Evolutionary conservation across 2,888 invertebrate genomes (phyloP).

Genomic region (Lithosia quadra): DNA sequence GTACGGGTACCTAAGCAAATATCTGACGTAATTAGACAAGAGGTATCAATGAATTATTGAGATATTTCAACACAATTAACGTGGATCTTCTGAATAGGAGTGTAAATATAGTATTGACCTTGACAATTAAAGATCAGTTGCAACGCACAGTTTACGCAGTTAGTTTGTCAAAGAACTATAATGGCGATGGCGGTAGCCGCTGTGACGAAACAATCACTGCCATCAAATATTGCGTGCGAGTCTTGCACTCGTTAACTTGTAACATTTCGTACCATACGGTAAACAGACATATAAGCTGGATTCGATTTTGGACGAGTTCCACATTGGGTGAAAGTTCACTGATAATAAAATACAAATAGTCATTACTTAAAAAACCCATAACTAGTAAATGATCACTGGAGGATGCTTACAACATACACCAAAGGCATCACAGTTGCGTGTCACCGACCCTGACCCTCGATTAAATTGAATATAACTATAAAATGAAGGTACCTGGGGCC

Average conservation of each 20-base stretch:
- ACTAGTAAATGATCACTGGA: too few relatives aligned
- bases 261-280: not conserved
- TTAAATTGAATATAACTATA: not conserved
- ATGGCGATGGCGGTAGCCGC: slow-evolving; percentile 14
- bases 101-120: slow-evolving; percentile 55
- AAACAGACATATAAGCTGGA: too few relatives aligned
- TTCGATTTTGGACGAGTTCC: too few relatives aligned
- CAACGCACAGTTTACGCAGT: slow-evolving; percentile 15
- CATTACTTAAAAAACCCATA: too few relatives aligned
- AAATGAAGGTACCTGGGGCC: too few relatives aligned
- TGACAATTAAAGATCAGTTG: slow-evolving; percentile 24
- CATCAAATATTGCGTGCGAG: slow-evolving; percentile 33
- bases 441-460: not conserved
- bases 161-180: slow-evolving; percentile 46
- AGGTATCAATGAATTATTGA: slow-evolving; percentile 29
- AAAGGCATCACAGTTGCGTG: not conserved
- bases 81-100: slow-evolving; percentile 30
- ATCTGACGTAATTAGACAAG: not conserved
- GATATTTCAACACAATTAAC: slow-evolving; percentile 35
- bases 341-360: not conserved
- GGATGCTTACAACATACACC: not conserved
- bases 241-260: slow-evolving; percentile 11
- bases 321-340: too few relatives aligned
- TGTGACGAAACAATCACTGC: slow-evolving; percentile 25
- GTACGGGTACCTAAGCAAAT: not conserved